phyloP scores from a whole-genome alignment of 2,888 invertebrate species.

The Panzeria rudis region DNA sequence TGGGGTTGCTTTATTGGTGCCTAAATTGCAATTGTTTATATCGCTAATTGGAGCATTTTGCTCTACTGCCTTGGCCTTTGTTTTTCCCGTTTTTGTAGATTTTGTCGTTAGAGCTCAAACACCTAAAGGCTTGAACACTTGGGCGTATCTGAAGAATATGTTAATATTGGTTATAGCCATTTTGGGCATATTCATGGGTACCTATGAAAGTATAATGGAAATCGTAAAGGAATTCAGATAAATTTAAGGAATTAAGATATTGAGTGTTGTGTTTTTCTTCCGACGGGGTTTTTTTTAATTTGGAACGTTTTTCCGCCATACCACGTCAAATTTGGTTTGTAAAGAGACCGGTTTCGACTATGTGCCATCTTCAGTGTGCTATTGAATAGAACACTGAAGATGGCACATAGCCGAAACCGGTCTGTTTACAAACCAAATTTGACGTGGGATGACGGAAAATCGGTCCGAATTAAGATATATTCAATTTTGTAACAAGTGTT shows the following conservation, averaged over 20 bases:
- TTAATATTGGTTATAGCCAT: constrained; percentile 88
- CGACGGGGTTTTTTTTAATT: too few relatives aligned
- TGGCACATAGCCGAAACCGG: too few relatives aligned
- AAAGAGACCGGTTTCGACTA: too few relatives aligned
- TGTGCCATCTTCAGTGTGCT: too few relatives aligned
- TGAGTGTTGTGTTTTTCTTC: too few relatives aligned
- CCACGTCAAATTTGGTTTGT: too few relatives aligned
- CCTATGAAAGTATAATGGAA: constrained; percentile 88
- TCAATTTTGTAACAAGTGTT: constrained; percentile 9
- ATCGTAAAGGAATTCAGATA: constrained; percentile 83
- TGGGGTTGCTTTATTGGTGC: constrained; percentile 92
- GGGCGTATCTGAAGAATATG: constrained; percentile 86
- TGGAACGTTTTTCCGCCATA: too few relatives aligned
- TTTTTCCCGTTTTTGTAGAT: constrained; percentile 94
- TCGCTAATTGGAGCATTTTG: constrained; percentile 96
- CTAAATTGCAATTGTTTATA: constrained; percentile 93
- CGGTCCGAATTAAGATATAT: too few relatives aligned
- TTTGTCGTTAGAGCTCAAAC: constrained; percentile 88
- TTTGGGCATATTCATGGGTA: constrained; percentile 89
- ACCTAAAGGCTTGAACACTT: constrained; percentile 84
- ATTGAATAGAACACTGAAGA: too few relatives aligned
- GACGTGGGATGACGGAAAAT: too few relatives aligned
- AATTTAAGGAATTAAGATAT: not conserved
- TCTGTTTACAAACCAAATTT: too few relatives aligned
- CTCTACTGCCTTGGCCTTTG: constrained; percentile 92